phyloP scores from a whole-genome alignment of 2,113 vertebrate genomes.

The Glaucomys volans region DNA sequence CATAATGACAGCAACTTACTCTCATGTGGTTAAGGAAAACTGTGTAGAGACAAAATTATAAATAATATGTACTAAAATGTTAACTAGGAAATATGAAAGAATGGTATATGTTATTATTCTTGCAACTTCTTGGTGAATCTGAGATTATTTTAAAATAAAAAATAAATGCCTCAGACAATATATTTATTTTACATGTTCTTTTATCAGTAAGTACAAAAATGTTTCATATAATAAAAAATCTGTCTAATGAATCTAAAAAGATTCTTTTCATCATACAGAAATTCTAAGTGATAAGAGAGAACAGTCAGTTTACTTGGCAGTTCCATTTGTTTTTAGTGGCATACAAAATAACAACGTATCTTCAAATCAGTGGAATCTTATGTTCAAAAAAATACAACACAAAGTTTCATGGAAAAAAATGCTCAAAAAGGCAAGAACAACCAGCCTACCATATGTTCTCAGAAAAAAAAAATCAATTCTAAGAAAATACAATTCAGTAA shows the following conservation, averaged over 20 bases:
- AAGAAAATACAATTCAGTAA: background rate
- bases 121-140: slow-evolving; percentile 17
- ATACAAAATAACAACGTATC: background rate
- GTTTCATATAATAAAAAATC: background rate
- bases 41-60: background rate
- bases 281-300: background rate
- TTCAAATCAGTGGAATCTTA: background rate
- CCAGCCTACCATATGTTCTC: background rate
- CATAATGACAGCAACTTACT: background rate
- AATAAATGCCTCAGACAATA: background rate
- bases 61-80: background rate
- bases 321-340: background rate
- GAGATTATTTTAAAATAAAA: slow-evolving; percentile 36
- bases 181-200: background rate
- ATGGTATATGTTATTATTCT: background rate
- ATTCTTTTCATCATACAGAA: background rate
- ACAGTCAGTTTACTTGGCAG: background rate
- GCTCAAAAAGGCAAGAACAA: background rate
- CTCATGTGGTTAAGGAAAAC: background rate
- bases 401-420: background rate
- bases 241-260: background rate
- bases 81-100: background rate
- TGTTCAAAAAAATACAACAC: background rate
- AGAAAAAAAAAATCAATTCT: background rate
- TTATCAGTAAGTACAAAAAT: background rate